Evolutionary conservation across 2,888 invertebrate genomes (phyloP).

Genomic region (Dastarcus helophoroides): DNA sequence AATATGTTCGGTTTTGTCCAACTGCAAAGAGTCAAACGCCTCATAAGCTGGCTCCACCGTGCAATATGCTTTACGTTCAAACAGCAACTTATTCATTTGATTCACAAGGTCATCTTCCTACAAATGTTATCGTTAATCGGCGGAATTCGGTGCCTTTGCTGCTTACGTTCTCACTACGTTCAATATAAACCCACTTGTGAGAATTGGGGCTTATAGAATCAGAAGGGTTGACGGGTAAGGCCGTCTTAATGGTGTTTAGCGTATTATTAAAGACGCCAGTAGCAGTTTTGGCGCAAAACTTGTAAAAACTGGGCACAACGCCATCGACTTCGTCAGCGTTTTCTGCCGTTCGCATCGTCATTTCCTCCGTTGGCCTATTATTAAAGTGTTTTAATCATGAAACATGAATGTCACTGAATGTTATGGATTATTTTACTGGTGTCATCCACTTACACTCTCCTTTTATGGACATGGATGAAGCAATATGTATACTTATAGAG

Average conservation of each 20-base stretch:
- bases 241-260: conserved; percentile 63
- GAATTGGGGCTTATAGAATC: conserved; percentile 31
- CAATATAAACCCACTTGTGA: conserved; percentile 40
- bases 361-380: too few species aligned
- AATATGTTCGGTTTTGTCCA: conserved; percentile 13
- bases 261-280: conserved; percentile 60
- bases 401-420: too few species aligned
- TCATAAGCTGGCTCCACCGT: conserved; percentile 50
- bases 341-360: too few species aligned
- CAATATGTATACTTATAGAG: too few species aligned
- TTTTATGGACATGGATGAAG: too few species aligned
- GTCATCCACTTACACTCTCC: too few species aligned
- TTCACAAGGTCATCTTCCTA: conserved; percentile 37
- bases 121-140: too few species aligned
- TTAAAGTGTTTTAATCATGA: too few species aligned
- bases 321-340: conserved; percentile 31
- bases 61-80: conserved; percentile 44
- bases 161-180: conserved; percentile 33
- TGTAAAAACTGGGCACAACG: conserved; percentile 38
- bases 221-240: conserved; percentile 44
- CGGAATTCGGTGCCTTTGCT: too few species aligned
- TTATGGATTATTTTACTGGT: too few species aligned
- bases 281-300: conserved; percentile 63
- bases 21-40: conserved; percentile 47
- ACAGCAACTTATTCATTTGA: conserved; percentile 42